phyloP scores from a whole-genome alignment of 2,888 invertebrate genomes.

The Gisinianus flammeolus region DNA sequence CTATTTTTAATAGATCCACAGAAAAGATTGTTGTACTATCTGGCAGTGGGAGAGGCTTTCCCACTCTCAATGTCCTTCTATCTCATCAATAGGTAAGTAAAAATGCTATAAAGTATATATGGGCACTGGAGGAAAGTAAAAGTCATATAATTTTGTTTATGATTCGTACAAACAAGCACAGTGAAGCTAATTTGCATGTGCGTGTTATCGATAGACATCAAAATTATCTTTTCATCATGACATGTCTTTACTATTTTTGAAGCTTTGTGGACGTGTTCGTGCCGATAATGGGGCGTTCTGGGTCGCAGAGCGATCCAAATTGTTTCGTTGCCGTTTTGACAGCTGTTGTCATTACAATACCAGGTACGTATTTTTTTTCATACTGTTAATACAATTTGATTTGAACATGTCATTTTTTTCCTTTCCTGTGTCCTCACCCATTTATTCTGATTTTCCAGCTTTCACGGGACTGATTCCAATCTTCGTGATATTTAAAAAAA shows the following conservation, averaged over 20 bases:
- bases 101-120: too few relatives aligned
- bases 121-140: too few relatives aligned
- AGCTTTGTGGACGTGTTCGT: constrained; percentile 56
- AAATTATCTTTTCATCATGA: too few relatives aligned
- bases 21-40: constrained; percentile 42
- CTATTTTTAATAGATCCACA: constrained; percentile 38
- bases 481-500: constrained; percentile 54
- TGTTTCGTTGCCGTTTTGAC: constrained; percentile 53
- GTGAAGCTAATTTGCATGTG: too few relatives aligned
- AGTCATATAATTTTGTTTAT: too few relatives aligned
- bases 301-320: constrained; percentile 53
- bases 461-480: constrained; percentile 52
- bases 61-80: constrained; percentile 49
- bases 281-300: constrained; percentile 55
- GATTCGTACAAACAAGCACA: too few relatives aligned
- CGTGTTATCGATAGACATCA: too few relatives aligned
- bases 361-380: too few relatives aligned
- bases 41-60: constrained; percentile 52
- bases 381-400: too few relatives aligned
- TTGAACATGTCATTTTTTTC: too few relatives aligned
- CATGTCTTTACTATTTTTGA: too few relatives aligned
- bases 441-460: constrained; percentile 39
- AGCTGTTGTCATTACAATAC: constrained; percentile 42
- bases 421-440: too few relatives aligned
- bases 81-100: constrained; percentile 1